A percentile compares a stretch with the other conserved stretches of the same genome.
These are phyloP conservation scores for Tetragonula clypearis DNA, from an alignment of 1,140 invertebrate genomes.

Conservation along the genomic window DNA sequence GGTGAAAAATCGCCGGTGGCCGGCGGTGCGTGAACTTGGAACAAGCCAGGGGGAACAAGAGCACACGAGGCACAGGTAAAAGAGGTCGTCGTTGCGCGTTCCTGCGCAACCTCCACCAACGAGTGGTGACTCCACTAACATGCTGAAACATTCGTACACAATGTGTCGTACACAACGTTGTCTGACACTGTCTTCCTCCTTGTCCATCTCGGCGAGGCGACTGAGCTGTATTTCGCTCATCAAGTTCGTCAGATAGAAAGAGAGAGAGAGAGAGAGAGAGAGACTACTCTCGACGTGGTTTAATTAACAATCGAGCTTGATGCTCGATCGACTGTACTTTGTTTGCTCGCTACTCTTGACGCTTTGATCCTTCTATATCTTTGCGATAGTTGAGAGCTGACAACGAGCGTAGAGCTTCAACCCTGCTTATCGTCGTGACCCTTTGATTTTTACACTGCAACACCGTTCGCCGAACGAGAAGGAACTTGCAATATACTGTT, in stretches of 20 bases:
- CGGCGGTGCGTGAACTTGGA: slow-evolving; percentile 43
- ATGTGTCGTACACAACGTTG: slow-evolving; percentile 25
- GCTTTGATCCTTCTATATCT: slow-evolving; percentile 15
- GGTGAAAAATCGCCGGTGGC: slow-evolving; percentile 36
- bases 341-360: slow-evolving; percentile 38
- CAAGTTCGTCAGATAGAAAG: slow-evolving; percentile 24
- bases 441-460: too few species aligned
- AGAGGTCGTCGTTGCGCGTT: slow-evolving; percentile 34
- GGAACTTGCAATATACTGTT: too few species aligned
- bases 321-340: slow-evolving; percentile 44
- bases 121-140: background rate
- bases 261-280: slow-evolving; percentile 27
- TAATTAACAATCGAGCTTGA: slow-evolving; percentile 63
- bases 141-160: slow-evolving; percentile 15
- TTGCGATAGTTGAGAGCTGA: background rate
- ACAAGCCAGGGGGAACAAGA: slow-evolving; percentile 14
- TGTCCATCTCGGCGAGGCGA: slow-evolving; percentile 24
- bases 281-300: slow-evolving; percentile 29
- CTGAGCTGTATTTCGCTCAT: slow-evolving; percentile 52
- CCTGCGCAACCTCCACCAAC: slow-evolving; percentile 8
- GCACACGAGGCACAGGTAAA: slow-evolving; percentile 14
- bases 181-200: slow-evolving; percentile 62
- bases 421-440: too few species aligned
- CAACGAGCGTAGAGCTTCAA: background rate
- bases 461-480: too few species aligned